These are phyloP conservation scores for Morpho deidamia DNA, from an alignment of 2,888 invertebrate species.

Conservation along the genomic window DNA sequence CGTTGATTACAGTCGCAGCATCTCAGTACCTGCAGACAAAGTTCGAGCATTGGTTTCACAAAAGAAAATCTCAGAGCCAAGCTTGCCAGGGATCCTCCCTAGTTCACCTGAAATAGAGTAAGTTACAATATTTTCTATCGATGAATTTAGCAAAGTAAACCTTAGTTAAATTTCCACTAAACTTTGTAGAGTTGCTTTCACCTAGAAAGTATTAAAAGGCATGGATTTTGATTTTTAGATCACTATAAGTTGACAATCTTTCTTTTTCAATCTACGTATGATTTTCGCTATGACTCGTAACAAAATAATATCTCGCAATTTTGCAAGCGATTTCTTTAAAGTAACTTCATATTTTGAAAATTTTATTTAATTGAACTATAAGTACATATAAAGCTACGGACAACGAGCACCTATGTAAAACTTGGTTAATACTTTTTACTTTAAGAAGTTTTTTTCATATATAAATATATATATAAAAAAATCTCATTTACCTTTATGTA, in stretches of 20 bases:
- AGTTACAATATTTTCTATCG: constrained; percentile 40
- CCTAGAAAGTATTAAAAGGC: constrained; percentile 19
- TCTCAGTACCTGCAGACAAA: constrained; percentile 92
- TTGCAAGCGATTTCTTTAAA: neutral
- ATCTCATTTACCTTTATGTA: too few species aligned
- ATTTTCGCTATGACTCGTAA: neutral
- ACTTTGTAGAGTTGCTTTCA: constrained; percentile 12
- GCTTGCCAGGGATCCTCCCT: constrained; percentile 79
- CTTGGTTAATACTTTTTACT: too few species aligned
- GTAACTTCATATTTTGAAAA: too few species aligned
- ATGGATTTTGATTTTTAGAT: constrained; percentile 23
- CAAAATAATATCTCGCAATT: too few species aligned
- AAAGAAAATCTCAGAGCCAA: constrained; percentile 75
- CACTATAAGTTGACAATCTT: constrained; percentile 3
- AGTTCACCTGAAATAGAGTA: constrained; percentile 85
- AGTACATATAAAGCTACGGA: too few species aligned
- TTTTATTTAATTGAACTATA: too few species aligned
- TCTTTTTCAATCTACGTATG: neutral
- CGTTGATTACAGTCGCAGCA: constrained; percentile 90
- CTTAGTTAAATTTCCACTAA: neutral
- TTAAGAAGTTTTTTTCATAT: too few species aligned
- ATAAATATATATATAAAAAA: too few species aligned
- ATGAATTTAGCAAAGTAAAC: neutral
- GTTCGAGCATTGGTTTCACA: constrained; percentile 57
- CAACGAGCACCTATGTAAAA: too few species aligned